These are phyloP conservation scores for Nesidiocoris tenuis DNA, from an alignment of 2,888 invertebrate genomes.

Conservation along the genomic window DNA sequence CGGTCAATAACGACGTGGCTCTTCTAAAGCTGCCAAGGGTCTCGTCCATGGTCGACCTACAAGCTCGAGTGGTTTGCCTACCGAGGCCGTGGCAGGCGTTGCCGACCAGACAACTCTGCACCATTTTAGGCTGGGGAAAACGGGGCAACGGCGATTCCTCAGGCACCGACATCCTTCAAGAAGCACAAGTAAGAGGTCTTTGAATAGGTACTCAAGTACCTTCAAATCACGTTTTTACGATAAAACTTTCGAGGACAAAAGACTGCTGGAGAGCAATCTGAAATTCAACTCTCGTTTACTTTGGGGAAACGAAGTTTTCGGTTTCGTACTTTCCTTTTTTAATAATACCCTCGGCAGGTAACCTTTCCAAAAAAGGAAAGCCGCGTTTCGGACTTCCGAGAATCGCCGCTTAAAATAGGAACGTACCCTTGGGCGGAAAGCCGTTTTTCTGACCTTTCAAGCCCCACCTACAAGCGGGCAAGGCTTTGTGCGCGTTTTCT, in stretches of 20 bases:
- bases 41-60: slow-evolving; percentile 56
- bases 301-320: no score
- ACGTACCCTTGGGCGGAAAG: not conserved
- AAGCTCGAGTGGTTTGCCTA: slow-evolving; percentile 68
- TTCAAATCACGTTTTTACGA: no score
- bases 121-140: slow-evolving; percentile 93
- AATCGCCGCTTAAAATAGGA: not conserved
- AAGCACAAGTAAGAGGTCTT: slow-evolving; percentile 78
- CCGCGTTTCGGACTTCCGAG: no score
- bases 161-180: slow-evolving; percentile 80
- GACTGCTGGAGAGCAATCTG: no score
- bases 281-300: no score
- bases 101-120: slow-evolving; percentile 68
- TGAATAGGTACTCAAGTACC: no score
- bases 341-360: no score
- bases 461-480: not conserved
- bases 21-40: slow-evolving; percentile 66
- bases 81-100: slow-evolving; percentile 70
- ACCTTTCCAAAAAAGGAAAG: no score
- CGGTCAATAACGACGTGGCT: slow-evolving; percentile 91
- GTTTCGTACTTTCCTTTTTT: no score
- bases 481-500: not conserved
- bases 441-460: not conserved
- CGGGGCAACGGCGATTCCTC: slow-evolving; percentile 70
- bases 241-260: no score